Conservation (phyloP, 1,140 invertebrate genomes). For the Phortica variegata region DNA sequence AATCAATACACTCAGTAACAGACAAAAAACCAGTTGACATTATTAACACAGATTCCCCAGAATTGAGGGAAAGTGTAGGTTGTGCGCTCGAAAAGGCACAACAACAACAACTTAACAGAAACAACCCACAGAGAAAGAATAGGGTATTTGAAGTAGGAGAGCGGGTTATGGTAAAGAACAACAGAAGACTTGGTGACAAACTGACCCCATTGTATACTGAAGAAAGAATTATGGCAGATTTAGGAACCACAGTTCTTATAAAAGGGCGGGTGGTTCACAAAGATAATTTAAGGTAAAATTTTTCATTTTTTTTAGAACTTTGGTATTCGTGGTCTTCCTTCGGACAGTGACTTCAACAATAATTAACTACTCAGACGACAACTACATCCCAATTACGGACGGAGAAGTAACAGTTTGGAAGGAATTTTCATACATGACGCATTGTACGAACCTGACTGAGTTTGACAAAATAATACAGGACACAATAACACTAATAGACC, state of each 20-base stretch:
- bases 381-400: background rate
- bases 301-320: background rate
- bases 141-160: background rate
- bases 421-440: background rate
- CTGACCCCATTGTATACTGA: background rate
- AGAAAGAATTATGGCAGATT: background rate
- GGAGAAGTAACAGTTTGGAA: background rate
- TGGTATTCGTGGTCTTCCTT: too few relatives aligned
- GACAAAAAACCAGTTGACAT: too few relatives aligned
- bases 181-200: background rate
- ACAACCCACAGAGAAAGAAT: background rate
- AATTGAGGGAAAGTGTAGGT: background rate
- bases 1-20: background rate
- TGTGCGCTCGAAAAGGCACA: background rate
- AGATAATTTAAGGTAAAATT: background rate
- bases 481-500: background rate
- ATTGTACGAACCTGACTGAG: slow-evolving; percentile 4
- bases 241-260: background rate
- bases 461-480: slow-evolving; percentile 1
- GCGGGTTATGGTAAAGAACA: background rate
- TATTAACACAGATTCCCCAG: background rate
- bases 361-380: too few relatives aligned
- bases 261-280: background rate
- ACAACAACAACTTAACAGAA: background rate
- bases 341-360: too few relatives aligned